Evolutionary conservation across 1,140 invertebrate genomes (phyloP).

Genomic region (Halyomorpha halys): DNA sequence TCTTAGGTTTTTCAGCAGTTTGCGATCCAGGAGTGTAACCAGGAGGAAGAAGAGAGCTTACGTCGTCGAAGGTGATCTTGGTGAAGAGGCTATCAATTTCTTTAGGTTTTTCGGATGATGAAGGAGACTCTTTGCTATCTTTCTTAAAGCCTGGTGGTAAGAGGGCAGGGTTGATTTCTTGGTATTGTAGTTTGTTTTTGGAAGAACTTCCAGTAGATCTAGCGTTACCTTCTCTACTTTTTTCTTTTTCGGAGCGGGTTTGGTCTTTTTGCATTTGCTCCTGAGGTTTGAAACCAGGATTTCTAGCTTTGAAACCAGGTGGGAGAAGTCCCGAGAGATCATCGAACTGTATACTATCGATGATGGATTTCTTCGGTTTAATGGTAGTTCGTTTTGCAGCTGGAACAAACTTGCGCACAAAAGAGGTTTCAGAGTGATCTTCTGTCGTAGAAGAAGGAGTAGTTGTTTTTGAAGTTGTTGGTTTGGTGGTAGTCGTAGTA

Average conservation of each 20-base stretch:
- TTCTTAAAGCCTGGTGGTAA: slow-evolving; percentile 54
- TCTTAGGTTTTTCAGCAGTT: neutral
- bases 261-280: slow-evolving; percentile 32
- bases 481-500: slow-evolving; percentile 30
- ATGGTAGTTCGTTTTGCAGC: slow-evolving; percentile 40
- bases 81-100: slow-evolving; percentile 29
- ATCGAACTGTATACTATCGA: slow-evolving; percentile 50
- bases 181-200: slow-evolving; percentile 39
- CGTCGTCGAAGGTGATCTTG: slow-evolving; percentile 35
- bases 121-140: slow-evolving; percentile 34
- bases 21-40: slow-evolving; percentile 32
- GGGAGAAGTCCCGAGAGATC: slow-evolving; percentile 47
- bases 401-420: slow-evolving; percentile 56
- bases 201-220: slow-evolving; percentile 26
- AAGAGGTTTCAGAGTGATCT: slow-evolving; percentile 37
- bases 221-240: slow-evolving; percentile 21
- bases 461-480: slow-evolving; percentile 27
- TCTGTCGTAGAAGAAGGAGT: slow-evolving; percentile 38
- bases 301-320: slow-evolving; percentile 42
- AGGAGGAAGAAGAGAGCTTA: slow-evolving; percentile 35
- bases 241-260: slow-evolving; percentile 19
- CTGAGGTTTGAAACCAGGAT: slow-evolving; percentile 40
- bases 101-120: slow-evolving; percentile 30
- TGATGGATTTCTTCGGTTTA: slow-evolving; percentile 37
- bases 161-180: slow-evolving; percentile 46